phyloP scores from a whole-genome alignment of 2,888 invertebrate species.

The Pyrrhosoma nymphula region DNA sequence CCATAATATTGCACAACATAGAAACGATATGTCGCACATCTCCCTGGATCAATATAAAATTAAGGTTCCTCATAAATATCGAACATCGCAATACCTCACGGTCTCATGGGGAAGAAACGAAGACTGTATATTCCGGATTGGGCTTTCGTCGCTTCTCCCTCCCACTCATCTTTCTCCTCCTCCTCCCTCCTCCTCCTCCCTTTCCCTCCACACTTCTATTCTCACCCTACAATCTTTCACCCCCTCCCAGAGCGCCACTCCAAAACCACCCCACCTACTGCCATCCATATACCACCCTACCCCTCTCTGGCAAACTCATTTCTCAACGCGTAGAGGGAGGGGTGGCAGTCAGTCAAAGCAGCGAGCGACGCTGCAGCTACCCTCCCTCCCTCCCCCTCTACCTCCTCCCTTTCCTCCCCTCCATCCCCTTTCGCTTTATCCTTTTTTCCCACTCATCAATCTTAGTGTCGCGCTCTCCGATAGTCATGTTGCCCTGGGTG shows the following conservation, averaged over 20 bases:
- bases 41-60: no score
- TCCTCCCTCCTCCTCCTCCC: neutral
- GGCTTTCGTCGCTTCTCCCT: neutral
- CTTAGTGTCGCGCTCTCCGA: constrained; percentile 26
- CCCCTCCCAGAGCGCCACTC: neutral
- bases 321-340: neutral
- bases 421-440: neutral
- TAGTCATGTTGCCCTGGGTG: constrained; percentile 31
- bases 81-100: no score
- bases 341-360: constrained; percentile 30
- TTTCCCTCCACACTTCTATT: neutral
- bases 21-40: no score
- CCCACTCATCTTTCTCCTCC: neutral
- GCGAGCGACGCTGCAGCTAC: neutral
- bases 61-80: no score
- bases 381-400: neutral
- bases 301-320: neutral
- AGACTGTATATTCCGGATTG: no score
- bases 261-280: neutral
- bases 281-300: no score
- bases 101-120: no score
- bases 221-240: neutral
- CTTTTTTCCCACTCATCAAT: constrained; percentile 1
- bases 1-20: no score
- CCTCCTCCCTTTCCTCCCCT: neutral